Evolutionary conservation across 2,797 vertebrate species (phyloP).

Genomic region (Falco cherrug): DNA sequence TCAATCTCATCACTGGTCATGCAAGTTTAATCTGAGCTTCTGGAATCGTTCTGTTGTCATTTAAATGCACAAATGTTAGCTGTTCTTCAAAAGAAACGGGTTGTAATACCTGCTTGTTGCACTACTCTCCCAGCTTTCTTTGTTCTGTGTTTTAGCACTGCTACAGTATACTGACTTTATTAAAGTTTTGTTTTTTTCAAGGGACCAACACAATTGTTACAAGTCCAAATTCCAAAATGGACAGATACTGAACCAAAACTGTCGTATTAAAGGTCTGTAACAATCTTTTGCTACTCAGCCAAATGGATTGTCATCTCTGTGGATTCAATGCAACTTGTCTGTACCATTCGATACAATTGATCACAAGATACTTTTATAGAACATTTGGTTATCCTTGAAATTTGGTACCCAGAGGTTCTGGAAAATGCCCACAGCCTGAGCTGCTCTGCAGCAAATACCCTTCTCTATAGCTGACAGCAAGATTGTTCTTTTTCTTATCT

Average conservation of each 20-base stretch:
- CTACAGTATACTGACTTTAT: background rate
- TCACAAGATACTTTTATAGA: conserved; percentile 26
- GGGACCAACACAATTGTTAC: background rate
- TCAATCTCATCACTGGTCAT: background rate
- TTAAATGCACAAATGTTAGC: background rate
- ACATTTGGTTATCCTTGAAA: conserved; percentile 33
- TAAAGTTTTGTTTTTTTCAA: conserved; percentile 17
- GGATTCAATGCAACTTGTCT: conserved; percentile 20
- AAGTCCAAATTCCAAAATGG: background rate
- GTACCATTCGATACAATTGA: conserved; percentile 47
- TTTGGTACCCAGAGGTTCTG: background rate
- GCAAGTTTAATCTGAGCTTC: background rate
- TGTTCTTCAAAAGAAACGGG: background rate
- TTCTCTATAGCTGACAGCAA: background rate
- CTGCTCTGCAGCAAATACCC: background rate
- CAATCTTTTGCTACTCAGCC: background rate
- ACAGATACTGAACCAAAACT: background rate
- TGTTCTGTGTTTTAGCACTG: background rate
- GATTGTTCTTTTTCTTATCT: conserved; percentile 17
- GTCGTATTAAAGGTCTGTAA: background rate
- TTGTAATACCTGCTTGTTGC: background rate
- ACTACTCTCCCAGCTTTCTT: background rate
- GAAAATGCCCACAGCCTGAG: conserved; percentile 7
- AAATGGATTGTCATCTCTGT: conserved; percentile 23
- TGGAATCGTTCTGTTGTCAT: background rate